Evolutionary conservation across 1,140 invertebrate species (phyloP).

Genomic region (Zaprionus davidi): DNA sequence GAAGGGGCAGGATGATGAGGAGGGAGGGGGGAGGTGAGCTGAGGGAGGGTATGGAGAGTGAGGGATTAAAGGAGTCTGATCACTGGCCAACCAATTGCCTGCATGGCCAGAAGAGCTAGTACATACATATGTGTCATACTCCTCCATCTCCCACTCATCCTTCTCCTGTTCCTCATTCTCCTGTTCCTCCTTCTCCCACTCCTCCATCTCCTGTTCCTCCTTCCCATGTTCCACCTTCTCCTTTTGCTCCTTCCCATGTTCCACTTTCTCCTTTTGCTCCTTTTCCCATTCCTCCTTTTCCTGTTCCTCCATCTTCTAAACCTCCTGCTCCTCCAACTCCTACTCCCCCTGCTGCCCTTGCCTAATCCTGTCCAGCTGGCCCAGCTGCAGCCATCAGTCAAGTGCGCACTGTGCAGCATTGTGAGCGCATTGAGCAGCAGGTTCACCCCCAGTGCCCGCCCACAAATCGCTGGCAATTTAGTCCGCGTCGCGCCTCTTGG

Average conservation of each 20-base stretch:
- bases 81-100: background rate
- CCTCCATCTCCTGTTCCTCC: too few species aligned
- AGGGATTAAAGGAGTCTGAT: background rate
- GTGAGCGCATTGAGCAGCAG: background rate
- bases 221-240: too few species aligned
- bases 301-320: too few species aligned
- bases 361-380: background rate
- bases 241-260: too few species aligned
- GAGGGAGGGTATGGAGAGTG: background rate
- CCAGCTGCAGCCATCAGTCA: slow-evolving; percentile 25
- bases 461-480: slow-evolving; percentile 65
- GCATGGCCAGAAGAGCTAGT: background rate
- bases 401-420: slow-evolving; percentile 4
- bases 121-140: too few species aligned
- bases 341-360: too few species aligned
- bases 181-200: too few species aligned
- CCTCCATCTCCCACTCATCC: too few species aligned
- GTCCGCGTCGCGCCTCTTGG: slow-evolving; percentile 74
- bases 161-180: too few species aligned
- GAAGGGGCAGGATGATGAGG: too few species aligned
- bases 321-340: background rate
- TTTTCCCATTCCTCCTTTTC: too few species aligned
- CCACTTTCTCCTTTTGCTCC: too few species aligned
- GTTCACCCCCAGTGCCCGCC: slow-evolving; percentile 16
- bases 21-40: background rate